A percentile compares a stretch with the other conserved stretches of the same genome.
These are phyloP conservation scores for Trachemys scripta DNA, from an alignment of 2,113 vertebrate species.

Conservation along the genomic window DNA sequence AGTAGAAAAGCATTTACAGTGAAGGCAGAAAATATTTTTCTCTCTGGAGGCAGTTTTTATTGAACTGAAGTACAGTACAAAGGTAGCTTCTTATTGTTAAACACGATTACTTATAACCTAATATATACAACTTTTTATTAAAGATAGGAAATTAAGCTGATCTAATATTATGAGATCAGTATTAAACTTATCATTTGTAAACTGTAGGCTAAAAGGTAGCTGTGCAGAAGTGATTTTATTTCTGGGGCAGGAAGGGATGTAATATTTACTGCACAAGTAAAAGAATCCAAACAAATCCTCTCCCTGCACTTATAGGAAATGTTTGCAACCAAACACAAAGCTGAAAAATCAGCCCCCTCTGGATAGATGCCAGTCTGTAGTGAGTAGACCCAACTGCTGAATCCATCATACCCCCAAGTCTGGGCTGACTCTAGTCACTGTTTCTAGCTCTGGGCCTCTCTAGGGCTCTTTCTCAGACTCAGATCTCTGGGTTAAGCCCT, in stretches of 20 bases:
- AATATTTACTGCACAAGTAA: background rate
- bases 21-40: background rate
- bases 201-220: background rate
- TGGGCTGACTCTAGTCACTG: background rate
- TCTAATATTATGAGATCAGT: background rate
- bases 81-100: background rate
- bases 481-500: no score
- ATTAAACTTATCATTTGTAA: background rate
- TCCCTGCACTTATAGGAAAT: conserved; percentile 5
- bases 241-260: background rate
- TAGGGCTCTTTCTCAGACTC: background rate
- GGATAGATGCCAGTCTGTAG: background rate
- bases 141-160: background rate
- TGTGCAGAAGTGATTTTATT: background rate
- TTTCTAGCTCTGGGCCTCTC: background rate
- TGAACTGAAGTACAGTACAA: background rate
- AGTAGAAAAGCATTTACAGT: background rate
- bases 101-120: background rate
- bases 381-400: background rate
- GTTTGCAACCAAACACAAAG: background rate
- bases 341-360: background rate
- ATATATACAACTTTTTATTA: background rate
- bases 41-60: background rate
- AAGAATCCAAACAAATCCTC: background rate
- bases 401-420: background rate